These are phyloP conservation scores for Mus spretus DNA, from an alignment of 2,797 vertebrate species.

Conservation along the genomic window DNA sequence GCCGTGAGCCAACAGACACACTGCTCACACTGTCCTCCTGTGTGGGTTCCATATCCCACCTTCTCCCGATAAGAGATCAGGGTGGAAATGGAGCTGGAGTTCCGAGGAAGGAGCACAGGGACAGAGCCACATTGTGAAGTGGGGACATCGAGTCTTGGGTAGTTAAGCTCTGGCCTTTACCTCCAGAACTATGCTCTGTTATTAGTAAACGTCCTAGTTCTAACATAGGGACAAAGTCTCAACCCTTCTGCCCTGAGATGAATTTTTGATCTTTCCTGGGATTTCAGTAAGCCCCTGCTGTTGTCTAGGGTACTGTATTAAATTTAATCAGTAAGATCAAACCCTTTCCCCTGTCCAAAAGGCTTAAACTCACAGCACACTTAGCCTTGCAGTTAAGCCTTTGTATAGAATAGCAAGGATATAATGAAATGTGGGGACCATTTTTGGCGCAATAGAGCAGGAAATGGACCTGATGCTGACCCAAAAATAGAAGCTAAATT, in stretches of 20 bases:
- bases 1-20: neutral
- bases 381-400: neutral
- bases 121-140: neutral
- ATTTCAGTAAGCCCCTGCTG: neutral
- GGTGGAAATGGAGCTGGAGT: neutral
- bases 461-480: conserved; percentile 9
- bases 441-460: neutral
- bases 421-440: neutral
- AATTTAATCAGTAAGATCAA: neutral
- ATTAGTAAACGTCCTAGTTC: neutral
- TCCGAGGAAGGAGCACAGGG: neutral
- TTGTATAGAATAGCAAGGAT: neutral
- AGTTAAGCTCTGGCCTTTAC: neutral
- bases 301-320: neutral
- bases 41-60: neutral
- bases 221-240: neutral
- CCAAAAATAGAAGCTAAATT: conserved; percentile 5
- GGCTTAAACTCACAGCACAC: neutral
- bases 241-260: neutral
- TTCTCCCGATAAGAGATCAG: neutral
- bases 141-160: neutral
- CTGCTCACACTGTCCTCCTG: neutral
- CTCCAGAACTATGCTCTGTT: neutral
- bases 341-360: neutral
- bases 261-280: conserved; percentile 31